phyloP scores from a whole-genome alignment of 2,888 invertebrate species.

The Chymomyza fuscimana region DNA sequence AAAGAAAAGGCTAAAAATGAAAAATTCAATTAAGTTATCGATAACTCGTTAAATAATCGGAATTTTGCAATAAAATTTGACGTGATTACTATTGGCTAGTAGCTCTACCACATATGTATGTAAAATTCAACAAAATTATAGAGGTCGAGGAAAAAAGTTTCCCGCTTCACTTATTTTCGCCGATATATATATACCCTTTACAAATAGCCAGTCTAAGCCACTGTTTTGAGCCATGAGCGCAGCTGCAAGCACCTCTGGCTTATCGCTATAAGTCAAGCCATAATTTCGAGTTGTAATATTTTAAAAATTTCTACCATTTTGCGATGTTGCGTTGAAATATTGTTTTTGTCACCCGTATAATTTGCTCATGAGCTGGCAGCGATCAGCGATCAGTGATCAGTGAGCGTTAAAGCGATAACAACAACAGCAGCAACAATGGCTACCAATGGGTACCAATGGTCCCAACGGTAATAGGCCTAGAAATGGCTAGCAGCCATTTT shows the following conservation, averaged over 20 bases:
- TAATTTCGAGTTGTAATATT: conserved; percentile 48
- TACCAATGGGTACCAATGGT: conserved; percentile 17
- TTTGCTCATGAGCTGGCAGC: conserved; percentile 38
- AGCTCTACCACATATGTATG: too few relatives aligned
- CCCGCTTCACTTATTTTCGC: too few relatives aligned
- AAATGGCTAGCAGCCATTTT: conserved; percentile 37
- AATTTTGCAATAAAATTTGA: too few relatives aligned
- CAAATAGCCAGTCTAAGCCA: too few relatives aligned
- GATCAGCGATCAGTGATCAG: conserved; percentile 1
- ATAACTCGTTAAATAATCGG: too few relatives aligned
- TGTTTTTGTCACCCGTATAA: conserved; percentile 76
- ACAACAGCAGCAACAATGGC: conserved; percentile 30
- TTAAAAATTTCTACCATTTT: conserved; percentile 52
- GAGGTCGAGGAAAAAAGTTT: too few relatives aligned
- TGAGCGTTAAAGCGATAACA: conserved; percentile 72
- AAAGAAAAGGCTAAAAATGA: too few relatives aligned
- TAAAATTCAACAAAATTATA: too few relatives aligned
- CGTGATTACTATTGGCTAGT: too few relatives aligned
- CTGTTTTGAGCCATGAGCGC: conserved; percentile 32
- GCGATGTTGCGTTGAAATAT: conserved; percentile 47
- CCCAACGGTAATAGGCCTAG: conserved; percentile 7
- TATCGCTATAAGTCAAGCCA: conserved; percentile 29
- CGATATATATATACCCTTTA: too few relatives aligned
- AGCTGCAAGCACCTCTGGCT: conserved; percentile 47
- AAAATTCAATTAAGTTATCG: too few relatives aligned